Base-by-base conservation (phyloP, 2,113 vertebrate genomes). In the Pimephales promelas region DNA sequence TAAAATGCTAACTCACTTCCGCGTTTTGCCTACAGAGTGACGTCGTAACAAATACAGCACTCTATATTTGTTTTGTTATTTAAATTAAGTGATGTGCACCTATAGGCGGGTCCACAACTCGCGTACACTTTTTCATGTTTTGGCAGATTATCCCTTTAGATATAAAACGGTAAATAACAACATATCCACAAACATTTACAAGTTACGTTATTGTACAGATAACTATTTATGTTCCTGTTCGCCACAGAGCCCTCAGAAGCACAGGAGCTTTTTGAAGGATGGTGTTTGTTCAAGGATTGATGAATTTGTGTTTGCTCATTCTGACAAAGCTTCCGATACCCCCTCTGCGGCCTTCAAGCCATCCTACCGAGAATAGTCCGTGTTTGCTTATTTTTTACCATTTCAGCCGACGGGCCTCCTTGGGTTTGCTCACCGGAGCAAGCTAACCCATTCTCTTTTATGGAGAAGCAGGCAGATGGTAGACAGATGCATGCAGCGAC, bases 401-500 rank as follows among this genome's bases (percentile, higher is more conserved):
- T 52, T 78, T 71, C 72, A 52, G 5, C 68, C 84, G 20, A 40
- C 47, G 62, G 64, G 45, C 82, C 81, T 84, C 82, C 68, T 61
- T 14, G 75, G 79, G 62, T 49, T 31, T 47, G 81, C 54, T 28
- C 40, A 26, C 22, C 22, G n/a, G 45, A 78, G 75, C 10, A 49
- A 84, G 71, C 83, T 73, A 84, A 81, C 75, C 73, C 57, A 75
- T 79, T 84, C 74, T 82, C 73, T 86, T 84, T 79, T 89, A 89
- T 87, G 86, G 83, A 75, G 82, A 86, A 76, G 74, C 62, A 91
- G 83, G 84, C 87, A 90, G 90, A 92, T 93, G 89, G 87, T 49
- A 90, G 85, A 87, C 93, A 94, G 92, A 91, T 90, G 85, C 85
- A 85, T 56, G 76, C 85, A 86, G 82, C 86, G 88, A 86, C 86